phyloP scores from a whole-genome alignment of 2,113 vertebrate genomes.

The Andinoacara biseriatus region DNA sequence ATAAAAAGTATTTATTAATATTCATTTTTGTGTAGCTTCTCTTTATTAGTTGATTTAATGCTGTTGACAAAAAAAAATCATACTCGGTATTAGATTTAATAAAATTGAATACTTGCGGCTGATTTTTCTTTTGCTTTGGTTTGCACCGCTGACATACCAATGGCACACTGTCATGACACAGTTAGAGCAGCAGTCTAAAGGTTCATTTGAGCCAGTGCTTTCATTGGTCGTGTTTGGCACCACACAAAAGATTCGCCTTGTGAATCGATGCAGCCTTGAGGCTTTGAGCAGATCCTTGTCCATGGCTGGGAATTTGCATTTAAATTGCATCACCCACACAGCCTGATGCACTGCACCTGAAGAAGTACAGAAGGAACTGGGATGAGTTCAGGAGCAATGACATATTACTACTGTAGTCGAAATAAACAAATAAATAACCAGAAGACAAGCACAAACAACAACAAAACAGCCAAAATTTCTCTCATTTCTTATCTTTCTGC shows the following conservation, averaged over 20 bases:
- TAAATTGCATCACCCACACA: constrained; percentile 75
- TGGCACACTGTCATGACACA: background rate
- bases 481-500: background rate
- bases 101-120: background rate
- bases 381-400: constrained; percentile 31
- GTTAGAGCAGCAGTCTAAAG: constrained; percentile 8
- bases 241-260: constrained; percentile 28
- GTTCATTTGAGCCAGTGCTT: constrained; percentile 13
- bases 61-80: background rate
- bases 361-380: constrained; percentile 22
- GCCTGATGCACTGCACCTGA: constrained; percentile 55
- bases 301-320: constrained; percentile 75
- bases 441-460: constrained; percentile 4
- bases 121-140: constrained; percentile 19
- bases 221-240: constrained; percentile 18
- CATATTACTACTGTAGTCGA: constrained; percentile 20
- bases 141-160: constrained; percentile 27
- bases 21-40: background rate
- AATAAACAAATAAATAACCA: constrained; percentile 30
- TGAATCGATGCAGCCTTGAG: constrained; percentile 59
- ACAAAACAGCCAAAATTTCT: constrained; percentile 1
- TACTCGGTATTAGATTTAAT: background rate
- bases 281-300: constrained; percentile 61
- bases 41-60: background rate
- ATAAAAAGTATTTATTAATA: background rate